Percentiles rank a stretch among this genome's conserved stretches.
phyloP scores from a whole-genome alignment of 2,888 invertebrate species.

The Tipula helvola region DNA sequence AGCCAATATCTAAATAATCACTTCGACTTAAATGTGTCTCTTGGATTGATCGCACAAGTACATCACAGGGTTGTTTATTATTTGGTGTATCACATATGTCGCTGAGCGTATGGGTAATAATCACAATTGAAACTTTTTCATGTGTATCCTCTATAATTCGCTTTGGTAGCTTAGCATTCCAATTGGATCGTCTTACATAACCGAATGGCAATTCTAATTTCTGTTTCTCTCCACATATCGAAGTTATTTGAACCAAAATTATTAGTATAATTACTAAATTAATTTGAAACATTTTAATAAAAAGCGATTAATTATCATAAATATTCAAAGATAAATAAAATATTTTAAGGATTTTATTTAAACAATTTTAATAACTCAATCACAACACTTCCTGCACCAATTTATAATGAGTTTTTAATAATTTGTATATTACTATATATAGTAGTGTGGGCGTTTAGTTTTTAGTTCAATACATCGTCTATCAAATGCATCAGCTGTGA shows the following conservation, averaged over 20 bases:
- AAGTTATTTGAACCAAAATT: not conserved
- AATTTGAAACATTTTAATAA: not conserved
- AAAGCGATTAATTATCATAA: too few relatives aligned
- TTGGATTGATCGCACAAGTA: constrained; percentile 43
- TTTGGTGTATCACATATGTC: constrained; percentile 43
- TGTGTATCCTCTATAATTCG: not conserved
- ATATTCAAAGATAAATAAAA: too few relatives aligned
- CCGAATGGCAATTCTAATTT: not conserved
- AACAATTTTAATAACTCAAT: too few relatives aligned
- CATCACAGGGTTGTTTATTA: not conserved
- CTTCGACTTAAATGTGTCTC: constrained; percentile 51
- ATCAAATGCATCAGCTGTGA: too few relatives aligned
- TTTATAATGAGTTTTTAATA: too few relatives aligned
- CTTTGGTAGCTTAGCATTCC: not conserved
- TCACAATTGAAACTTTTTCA: constrained; percentile 35
- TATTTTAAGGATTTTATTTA: too few relatives aligned
- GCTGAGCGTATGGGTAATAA: constrained; percentile 50
- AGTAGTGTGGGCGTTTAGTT: too few relatives aligned
- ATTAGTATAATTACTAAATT: not conserved
- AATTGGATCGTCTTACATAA: not conserved
- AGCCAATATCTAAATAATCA: constrained; percentile 48
- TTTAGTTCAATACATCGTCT: too few relatives aligned
- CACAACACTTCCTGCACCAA: too few relatives aligned
- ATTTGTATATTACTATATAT: too few relatives aligned
- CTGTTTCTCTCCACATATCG: not conserved